Percentiles rank a stretch among this genome's conserved stretches.
These are phyloP conservation scores for Eulithis testata DNA, from an alignment of 2,888 invertebrate genomes.

Conservation along the genomic window DNA sequence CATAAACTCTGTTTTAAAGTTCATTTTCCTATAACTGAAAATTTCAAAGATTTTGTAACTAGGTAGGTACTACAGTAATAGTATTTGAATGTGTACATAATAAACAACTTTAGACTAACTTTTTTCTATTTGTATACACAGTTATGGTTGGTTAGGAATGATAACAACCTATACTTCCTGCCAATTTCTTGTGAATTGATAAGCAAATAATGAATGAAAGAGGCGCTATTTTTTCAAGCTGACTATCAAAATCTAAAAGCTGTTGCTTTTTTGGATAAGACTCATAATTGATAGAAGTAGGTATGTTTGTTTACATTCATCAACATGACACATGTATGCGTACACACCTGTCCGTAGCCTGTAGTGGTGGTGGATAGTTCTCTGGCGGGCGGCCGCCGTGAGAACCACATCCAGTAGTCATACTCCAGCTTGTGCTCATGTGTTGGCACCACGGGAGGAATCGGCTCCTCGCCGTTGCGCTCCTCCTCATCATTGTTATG, in stretches of 20 bases:
- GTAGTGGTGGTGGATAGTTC: constrained; percentile 73
- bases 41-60: too few relatives aligned
- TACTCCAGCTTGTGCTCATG: constrained; percentile 97
- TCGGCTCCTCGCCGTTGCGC: constrained; percentile 64
- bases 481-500: constrained; percentile 74
- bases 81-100: too few relatives aligned
- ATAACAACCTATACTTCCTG: constrained; percentile 6
- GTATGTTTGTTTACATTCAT: constrained; percentile 41
- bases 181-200: neutral
- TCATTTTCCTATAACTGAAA: neutral
- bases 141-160: neutral
- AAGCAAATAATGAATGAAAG: constrained; percentile 18
- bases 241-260: neutral
- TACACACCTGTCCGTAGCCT: constrained; percentile 77
- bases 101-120: too few relatives aligned
- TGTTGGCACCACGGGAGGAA: constrained; percentile 86
- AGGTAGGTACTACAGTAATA: too few relatives aligned
- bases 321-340: constrained; percentile 12
- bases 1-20: too few relatives aligned
- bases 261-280: too few relatives aligned
- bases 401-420: constrained; percentile 97
- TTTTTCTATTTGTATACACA: too few relatives aligned
- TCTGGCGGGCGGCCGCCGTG: constrained; percentile 81
- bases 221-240: neutral
- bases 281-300: neutral